phyloP scores from a whole-genome alignment of 2,113 vertebrate species.

The Microtus richardsoni region DNA sequence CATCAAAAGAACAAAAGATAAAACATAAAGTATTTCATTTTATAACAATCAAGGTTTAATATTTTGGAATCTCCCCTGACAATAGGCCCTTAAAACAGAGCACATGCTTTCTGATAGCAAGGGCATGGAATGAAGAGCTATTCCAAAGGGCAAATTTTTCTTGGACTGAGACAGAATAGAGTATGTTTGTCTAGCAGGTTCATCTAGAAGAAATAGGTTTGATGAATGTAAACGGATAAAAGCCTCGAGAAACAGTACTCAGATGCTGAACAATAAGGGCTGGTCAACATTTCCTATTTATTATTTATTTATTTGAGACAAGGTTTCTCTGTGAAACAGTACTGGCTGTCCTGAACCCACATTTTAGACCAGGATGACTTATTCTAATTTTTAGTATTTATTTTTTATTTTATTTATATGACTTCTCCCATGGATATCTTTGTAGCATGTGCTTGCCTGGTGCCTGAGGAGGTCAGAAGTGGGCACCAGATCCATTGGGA shows the following conservation, averaged over 20 bases:
- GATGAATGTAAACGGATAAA: constrained; percentile 17
- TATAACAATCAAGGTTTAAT: neutral
- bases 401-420: neutral
- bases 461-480: neutral
- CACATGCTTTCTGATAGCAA: neutral
- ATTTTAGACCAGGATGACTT: neutral
- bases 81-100: neutral
- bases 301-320: neutral
- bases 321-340: neutral
- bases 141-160: constrained; percentile 73
- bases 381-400: neutral
- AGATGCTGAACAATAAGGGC: constrained; percentile 41
- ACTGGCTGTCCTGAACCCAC: neutral
- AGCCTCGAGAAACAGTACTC: constrained; percentile 5
- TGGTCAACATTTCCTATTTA: neutral
- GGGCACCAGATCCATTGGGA: neutral
- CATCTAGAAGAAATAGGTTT: constrained; percentile 48
- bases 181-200: neutral
- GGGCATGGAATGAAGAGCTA: constrained; percentile 52
- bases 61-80: neutral
- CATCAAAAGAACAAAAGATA: neutral
- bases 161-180: constrained; percentile 31
- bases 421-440: neutral
- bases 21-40: neutral
- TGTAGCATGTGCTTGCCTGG: neutral